Base-by-base conservation (phyloP, 1,140 invertebrate genomes). In the Hylaeus anthracinus region DNA sequence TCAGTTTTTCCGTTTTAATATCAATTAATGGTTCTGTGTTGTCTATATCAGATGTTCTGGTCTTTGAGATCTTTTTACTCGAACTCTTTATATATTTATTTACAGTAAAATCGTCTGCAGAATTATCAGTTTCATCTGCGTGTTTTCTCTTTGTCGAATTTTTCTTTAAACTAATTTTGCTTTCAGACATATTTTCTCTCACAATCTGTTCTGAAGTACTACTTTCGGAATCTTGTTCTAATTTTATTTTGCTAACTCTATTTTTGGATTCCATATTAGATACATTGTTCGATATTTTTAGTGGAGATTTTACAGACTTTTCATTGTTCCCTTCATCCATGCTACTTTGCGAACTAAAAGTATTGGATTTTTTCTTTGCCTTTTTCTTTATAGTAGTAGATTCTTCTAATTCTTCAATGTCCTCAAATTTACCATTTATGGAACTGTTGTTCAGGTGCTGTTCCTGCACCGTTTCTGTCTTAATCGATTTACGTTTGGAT, bases 361-460 rank as follows among this genome's bases (percentile, higher is more conserved):
- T 3, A 39, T 14, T 51, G 0, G n/a, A 45, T 37, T 65, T 79
- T 9, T 64, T 72, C 10, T 39, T 61, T 26, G 14, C 5, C 43
- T 39, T 39, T 26, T 12, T 61, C n/a, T 70, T 61, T 4, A n/a
- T 8, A 43, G 9, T 10, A 51, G 4, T 41, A 41, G 3, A 39
- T 78, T 61, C 15, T 26, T 55, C 55, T 26, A n/a, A 41, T 81
- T 81, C 65, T n/a, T 63, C 51, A 48, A 69, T 64, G 0, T n/a
- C 26, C 8, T 10, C 9, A 12, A 58, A 39, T 41, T 67, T 15
- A 41, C 41, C 12, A 48, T 61, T 60, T 60, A 14, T 60, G 6
- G 41, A n/a, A 48, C 26, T 5, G 61, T 41, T n/a, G 8, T 53
- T 64, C 2, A 4, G 14, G 43, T 26, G 1, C 0, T 37, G 10